phyloP scores from a whole-genome alignment of 2,888 invertebrate genomes.

The Trissolcus japonicus region DNA sequence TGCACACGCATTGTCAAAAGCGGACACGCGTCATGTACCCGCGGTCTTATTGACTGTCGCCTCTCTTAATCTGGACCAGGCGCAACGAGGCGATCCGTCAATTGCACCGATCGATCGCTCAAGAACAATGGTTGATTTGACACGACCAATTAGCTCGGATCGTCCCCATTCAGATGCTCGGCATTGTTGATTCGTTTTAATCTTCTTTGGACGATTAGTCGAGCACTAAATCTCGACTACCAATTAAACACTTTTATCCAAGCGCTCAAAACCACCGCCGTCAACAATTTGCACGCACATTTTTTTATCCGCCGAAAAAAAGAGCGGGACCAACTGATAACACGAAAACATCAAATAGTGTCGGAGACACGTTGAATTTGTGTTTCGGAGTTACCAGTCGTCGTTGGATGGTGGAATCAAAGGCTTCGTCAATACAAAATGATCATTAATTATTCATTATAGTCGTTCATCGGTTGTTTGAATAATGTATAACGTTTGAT shows the following conservation, averaged over 20 bases:
- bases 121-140: constrained; percentile 54
- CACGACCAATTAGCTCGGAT: constrained; percentile 43
- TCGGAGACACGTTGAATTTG: too few species aligned
- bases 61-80: constrained; percentile 46
- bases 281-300: not conserved
- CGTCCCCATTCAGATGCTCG: constrained; percentile 31
- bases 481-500: constrained; percentile 3
- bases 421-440: too few species aligned
- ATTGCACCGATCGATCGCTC: constrained; percentile 42
- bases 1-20: too few species aligned
- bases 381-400: too few species aligned
- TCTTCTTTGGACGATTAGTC: constrained; percentile 48
- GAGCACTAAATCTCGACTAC: constrained; percentile 32
- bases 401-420: too few species aligned
- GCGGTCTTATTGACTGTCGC: constrained; percentile 45
- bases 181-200: constrained; percentile 49
- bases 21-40: constrained; percentile 4
- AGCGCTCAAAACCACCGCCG: not conserved
- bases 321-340: too few species aligned
- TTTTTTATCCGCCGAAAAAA: too few species aligned
- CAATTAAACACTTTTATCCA: constrained; percentile 1
- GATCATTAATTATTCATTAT: not conserved
- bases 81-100: constrained; percentile 40
- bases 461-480: constrained; percentile 6
- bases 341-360: too few species aligned